These are phyloP conservation scores for Crenichthys baileyi DNA, from an alignment of 2,797 vertebrate genomes.

Conservation along the genomic window DNA sequence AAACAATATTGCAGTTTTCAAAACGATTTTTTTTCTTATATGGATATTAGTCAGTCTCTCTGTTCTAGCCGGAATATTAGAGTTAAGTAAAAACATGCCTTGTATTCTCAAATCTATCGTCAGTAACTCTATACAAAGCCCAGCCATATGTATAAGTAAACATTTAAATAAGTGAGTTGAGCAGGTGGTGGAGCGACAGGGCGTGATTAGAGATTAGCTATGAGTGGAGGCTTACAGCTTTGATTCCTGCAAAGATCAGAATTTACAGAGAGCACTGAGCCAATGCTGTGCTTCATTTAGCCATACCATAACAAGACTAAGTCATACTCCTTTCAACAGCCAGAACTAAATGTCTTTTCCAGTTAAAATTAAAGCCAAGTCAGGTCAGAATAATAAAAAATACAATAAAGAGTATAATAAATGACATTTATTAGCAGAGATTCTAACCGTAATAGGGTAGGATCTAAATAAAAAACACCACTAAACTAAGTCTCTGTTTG, in stretches of 20 bases:
- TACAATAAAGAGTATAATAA: neutral
- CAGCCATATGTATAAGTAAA: constrained; percentile 42
- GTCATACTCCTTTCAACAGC: constrained; percentile 28
- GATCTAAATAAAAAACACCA: neutral
- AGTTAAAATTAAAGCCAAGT: neutral
- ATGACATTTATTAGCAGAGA: neutral
- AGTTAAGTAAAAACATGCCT: constrained; percentile 20
- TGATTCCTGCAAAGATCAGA: constrained; percentile 53
- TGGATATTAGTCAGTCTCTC: constrained; percentile 14
- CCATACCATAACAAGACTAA: constrained; percentile 37
- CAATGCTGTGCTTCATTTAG: constrained; percentile 30
- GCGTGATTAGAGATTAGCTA: constrained; percentile 67
- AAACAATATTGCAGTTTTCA: neutral
- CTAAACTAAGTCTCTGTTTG: neutral
- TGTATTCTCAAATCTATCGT: constrained; percentile 2
- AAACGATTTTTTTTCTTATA: neutral
- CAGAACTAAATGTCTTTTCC: constrained; percentile 2
- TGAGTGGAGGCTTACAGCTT: constrained; percentile 51
- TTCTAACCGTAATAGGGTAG: neutral
- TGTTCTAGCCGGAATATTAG: too few species aligned
- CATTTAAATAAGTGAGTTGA: constrained; percentile 48
- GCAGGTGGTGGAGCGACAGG: constrained; percentile 59
- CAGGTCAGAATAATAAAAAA: neutral
- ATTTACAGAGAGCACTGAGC: constrained; percentile 33
- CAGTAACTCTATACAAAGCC: constrained; percentile 14